A percentile compares a stretch with the other conserved stretches of the same genome.
Conservation (phyloP, 37 sponge, comb jelly and placozoan species). For the Cladorhizidae sp. region DNA sequence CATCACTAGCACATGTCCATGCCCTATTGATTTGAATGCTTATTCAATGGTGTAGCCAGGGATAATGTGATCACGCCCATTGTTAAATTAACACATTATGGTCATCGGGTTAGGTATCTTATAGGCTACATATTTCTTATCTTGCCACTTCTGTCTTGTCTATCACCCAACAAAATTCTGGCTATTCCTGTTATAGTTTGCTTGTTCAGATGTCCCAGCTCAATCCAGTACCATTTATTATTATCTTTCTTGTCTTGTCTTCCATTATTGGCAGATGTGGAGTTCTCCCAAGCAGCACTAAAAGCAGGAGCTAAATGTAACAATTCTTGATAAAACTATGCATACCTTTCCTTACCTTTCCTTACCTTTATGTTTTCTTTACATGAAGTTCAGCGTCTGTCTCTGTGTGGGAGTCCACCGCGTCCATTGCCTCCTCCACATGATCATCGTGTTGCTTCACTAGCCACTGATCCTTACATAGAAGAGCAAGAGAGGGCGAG, state of each 20-base stretch:
- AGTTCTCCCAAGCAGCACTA: slow-evolving; percentile 72
- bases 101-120: too few relatives aligned
- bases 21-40: too few relatives aligned
- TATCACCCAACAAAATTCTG: background rate
- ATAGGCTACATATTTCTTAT: too few relatives aligned
- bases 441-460: background rate
- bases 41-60: too few relatives aligned
- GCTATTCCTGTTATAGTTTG: too few relatives aligned
- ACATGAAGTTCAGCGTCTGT: slow-evolving; percentile 4
- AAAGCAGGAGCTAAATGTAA: slow-evolving; percentile 79
- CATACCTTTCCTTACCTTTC: slow-evolving; percentile 1
- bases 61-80: too few relatives aligned
- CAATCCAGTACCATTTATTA: background rate
- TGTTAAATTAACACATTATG: too few relatives aligned
- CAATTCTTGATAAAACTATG: background rate
- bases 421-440: background rate
- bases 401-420: background rate
- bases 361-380: slow-evolving; percentile 1
- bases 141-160: background rate
- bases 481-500: slow-evolving; percentile 28
- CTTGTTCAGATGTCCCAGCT: background rate
- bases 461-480: background rate
- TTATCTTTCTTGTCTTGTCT: background rate
- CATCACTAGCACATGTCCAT: too few relatives aligned
- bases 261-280: slow-evolving; percentile 64